phyloP scores from a whole-genome alignment of 2,113 vertebrate species.

The Elephas maximus region DNA sequence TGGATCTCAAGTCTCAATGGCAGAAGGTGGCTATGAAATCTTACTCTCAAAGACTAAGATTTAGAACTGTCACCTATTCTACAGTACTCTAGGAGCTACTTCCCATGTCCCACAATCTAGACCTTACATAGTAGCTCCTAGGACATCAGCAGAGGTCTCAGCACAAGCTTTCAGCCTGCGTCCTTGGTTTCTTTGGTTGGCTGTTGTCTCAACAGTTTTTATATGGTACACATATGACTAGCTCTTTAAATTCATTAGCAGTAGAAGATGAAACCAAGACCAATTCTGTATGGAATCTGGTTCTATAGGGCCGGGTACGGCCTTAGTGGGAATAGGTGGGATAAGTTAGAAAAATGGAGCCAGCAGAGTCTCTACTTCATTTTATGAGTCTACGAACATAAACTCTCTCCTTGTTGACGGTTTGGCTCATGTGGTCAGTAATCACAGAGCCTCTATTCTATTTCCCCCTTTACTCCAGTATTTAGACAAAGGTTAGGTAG shows the following conservation, averaged over 20 bases:
- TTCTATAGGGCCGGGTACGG: neutral
- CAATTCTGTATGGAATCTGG: neutral
- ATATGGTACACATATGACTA: neutral
- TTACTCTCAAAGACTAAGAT: neutral
- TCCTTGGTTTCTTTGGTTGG: neutral
- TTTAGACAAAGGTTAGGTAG: neutral
- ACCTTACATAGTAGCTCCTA: neutral
- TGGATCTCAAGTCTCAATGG: neutral
- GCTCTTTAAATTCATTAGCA: neutral
- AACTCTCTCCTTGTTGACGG: neutral
- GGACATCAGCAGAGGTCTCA: neutral
- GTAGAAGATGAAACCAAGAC: neutral
- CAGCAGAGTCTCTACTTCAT: neutral
- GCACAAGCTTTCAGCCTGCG: neutral
- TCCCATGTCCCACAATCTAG: fast-evolving
- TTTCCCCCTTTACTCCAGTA: neutral
- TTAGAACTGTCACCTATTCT: neutral
- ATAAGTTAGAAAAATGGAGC: neutral
- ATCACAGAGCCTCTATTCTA: neutral
- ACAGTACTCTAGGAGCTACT: neutral
- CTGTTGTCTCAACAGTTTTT: neutral
- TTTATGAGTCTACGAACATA: neutral
- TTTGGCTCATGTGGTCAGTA: neutral
- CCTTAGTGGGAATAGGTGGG: neutral
- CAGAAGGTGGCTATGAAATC: neutral